These are phyloP conservation scores for Idaea straminata DNA, from an alignment of 2,888 invertebrate species.

Conservation along the genomic window DNA sequence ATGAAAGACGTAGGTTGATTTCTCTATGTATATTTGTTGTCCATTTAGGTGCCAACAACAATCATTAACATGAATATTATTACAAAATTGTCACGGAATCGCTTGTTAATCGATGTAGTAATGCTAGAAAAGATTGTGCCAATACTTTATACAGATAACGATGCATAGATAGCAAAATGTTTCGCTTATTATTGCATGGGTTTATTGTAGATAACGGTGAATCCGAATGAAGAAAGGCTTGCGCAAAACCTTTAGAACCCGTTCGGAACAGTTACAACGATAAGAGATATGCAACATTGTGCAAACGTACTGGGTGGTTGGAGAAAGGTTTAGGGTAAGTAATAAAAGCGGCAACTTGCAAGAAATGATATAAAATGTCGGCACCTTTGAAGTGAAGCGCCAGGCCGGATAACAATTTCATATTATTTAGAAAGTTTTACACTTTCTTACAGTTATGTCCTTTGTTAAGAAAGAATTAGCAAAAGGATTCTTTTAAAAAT, in stretches of 20 bases:
- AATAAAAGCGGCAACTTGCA: conserved; percentile 61
- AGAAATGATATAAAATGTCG: conserved; percentile 66
- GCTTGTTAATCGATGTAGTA: conserved; percentile 11
- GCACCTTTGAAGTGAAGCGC: conserved; percentile 57
- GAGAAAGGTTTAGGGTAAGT: conserved; percentile 42
- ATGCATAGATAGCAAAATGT: conserved; percentile 5
- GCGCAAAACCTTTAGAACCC: conserved; percentile 36
- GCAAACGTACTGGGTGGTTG: conserved; percentile 60
- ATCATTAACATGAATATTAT: conserved; percentile 26
- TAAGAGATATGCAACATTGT: conserved; percentile 52
- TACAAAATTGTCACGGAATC: conserved; percentile 19
- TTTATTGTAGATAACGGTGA: conserved; percentile 24
- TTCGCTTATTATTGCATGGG: conserved; percentile 17
- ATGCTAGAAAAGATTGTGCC: conserved; percentile 1
- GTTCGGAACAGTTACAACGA: conserved; percentile 44
- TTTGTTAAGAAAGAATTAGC: conserved; percentile 39
- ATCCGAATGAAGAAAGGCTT: conserved; percentile 30
- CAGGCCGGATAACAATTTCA: conserved; percentile 40
- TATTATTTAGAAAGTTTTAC: conserved; percentile 66
- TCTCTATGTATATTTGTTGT: conserved; percentile 43
- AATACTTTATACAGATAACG: not conserved
- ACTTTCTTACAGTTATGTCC: conserved; percentile 59
- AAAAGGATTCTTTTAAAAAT: conserved; percentile 33
- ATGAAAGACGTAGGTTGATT: conserved; percentile 62
- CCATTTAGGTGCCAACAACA: conserved; percentile 25